phyloP scores from a whole-genome alignment of 2,113 vertebrate genomes.

The Himantopus leucocephalus region DNA sequence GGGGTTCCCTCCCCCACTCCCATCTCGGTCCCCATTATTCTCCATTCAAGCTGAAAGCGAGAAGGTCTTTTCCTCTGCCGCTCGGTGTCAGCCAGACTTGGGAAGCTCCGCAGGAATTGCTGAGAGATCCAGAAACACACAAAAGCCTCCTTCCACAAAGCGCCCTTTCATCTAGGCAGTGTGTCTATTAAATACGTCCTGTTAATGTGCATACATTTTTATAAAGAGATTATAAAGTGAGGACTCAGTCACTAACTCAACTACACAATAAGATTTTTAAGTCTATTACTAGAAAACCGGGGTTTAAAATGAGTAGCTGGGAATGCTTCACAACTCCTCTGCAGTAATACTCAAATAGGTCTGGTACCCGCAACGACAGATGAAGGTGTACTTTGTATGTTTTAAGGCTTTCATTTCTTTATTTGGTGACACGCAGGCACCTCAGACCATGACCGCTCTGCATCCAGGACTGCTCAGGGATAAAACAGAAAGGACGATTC shows the following conservation, averaged over 20 bases:
- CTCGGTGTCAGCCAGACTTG: conserved; percentile 71
- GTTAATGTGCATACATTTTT: conserved; percentile 75
- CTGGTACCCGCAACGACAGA: background rate
- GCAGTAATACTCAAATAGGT: background rate
- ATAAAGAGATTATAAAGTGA: conserved; percentile 74
- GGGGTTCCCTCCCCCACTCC: conserved; percentile 22
- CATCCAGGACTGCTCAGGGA: fast-evolving
- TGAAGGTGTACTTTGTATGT: fast-evolving
- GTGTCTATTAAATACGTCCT: conserved; percentile 76
- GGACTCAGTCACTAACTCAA: conserved; percentile 22
- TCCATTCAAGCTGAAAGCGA: conserved; percentile 76
- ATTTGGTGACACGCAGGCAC: background rate
- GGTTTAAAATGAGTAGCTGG: conserved; percentile 26
- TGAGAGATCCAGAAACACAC: conserved; percentile 68
- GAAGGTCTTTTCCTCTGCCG: conserved; percentile 71
- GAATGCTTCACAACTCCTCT: background rate
- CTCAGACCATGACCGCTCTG: background rate
- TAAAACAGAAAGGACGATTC: background rate
- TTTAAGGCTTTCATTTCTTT: background rate
- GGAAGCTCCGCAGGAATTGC: conserved; percentile 76
- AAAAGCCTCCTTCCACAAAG: conserved; percentile 81
- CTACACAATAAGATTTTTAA: conserved; percentile 35
- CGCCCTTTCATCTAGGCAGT: conserved; percentile 74
- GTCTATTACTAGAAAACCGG: background rate
- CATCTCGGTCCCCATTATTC: conserved; percentile 70